Conservation (phyloP, 2,113 vertebrate species). For the Poeciliopsis prolifica region DNA sequence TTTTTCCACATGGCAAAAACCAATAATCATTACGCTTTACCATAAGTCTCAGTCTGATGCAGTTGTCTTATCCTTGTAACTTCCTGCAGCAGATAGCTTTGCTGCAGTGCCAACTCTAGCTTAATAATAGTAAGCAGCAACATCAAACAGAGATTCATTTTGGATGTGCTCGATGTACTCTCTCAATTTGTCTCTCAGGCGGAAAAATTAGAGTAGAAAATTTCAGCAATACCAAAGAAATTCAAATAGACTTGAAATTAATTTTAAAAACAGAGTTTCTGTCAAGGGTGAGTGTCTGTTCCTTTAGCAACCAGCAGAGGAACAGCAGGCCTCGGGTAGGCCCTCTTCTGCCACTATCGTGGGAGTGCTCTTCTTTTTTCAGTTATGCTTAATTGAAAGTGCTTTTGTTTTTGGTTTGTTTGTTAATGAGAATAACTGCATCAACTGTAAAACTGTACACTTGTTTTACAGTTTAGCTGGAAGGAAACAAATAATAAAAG, state of each 20-base stretch:
- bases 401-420: neutral
- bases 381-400: neutral
- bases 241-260: no score
- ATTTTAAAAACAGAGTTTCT: no score
- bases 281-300: no score
- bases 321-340: no score
- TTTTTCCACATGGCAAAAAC: no score
- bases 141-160: neutral
- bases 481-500: no score
- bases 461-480: neutral
- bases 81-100: neutral
- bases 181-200: neutral
- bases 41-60: no score
- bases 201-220: neutral
- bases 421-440: neutral
- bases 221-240: neutral
- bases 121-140: neutral
- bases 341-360: neutral
- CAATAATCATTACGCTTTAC: no score
- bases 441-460: neutral
- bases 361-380: neutral
- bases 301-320: no score
- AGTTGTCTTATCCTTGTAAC: no score
- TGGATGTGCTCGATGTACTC: neutral
- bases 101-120: neutral